Evolutionary conservation across 2,888 invertebrate genomes (phyloP).

Genomic region (Diaprepes abbreviatus): DNA sequence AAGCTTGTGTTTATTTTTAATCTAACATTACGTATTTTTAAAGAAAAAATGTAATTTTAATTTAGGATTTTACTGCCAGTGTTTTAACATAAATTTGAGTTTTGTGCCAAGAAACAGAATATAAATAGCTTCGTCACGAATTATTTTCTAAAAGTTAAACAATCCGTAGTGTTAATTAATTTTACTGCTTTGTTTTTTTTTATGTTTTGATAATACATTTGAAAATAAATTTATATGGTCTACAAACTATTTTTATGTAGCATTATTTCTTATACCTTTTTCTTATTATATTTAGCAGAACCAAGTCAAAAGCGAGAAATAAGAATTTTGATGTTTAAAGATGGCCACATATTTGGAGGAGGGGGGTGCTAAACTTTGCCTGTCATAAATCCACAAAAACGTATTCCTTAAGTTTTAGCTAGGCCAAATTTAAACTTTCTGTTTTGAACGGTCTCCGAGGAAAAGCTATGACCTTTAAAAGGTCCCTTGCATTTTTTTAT

Average conservation of each 20-base stretch:
- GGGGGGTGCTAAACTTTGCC: too few relatives aligned
- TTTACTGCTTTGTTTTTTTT: conserved; percentile 6
- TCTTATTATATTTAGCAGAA: too few relatives aligned
- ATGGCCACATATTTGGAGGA: too few relatives aligned
- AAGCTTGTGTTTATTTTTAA: conserved; percentile 25
- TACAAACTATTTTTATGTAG: neutral
- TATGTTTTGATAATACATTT: conserved; percentile 10
- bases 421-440: too few relatives aligned
- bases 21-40: conserved; percentile 6
- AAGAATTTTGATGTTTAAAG: too few relatives aligned
- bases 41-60: conserved; percentile 3
- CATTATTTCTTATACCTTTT: too few relatives aligned
- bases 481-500: too few relatives aligned
- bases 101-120: conserved; percentile 1
- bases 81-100: conserved; percentile 1
- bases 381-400: too few relatives aligned
- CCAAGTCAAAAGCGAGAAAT: too few relatives aligned
- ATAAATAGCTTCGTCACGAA: neutral
- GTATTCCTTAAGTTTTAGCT: too few relatives aligned
- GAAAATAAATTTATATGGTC: conserved; percentile 15
- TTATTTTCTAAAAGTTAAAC: conserved; percentile 1
- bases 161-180: neutral
- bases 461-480: too few relatives aligned
- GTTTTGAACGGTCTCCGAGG: too few relatives aligned
- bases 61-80: conserved; percentile 9